Evolutionary conservation across 2,113 vertebrate genomes (phyloP), one percentile per base, ranked within the genome.

Genomic region (Dissostichus mawsoni): DNA sequence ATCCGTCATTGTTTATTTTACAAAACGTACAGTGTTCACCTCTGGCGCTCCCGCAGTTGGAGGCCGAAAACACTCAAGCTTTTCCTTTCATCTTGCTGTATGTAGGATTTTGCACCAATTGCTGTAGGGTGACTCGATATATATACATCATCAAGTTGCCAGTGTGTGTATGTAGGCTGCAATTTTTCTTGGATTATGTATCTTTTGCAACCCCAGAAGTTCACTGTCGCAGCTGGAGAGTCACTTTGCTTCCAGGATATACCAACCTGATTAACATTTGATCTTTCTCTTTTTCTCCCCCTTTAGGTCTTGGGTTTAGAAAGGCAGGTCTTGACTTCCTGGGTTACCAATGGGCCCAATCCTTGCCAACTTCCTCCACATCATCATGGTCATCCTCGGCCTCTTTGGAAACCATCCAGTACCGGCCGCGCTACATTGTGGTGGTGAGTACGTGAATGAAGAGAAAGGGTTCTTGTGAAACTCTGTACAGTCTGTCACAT

Each of bases 311-410:
- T 96, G 81, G 95, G 96, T 11, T 89, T 98, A 69, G 97, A 98
- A 84, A 95, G 96, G 68, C 97, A 98, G 82, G 96, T 97, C 69
- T 98, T 0, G 96, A 98, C 93, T 97, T 98, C 90, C 95, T 98
- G 91, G 96, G 96, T 1, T 97, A 97, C 92, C 97, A 98, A 89
- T 97, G 97, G 97, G 97, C 95, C 0, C 97, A 0, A 97, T 98
- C 87, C 94, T 98, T 0, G 96, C 96, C 93, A 98, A 97, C 93
- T 98, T 98, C 87, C 88, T 97, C 85, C 97, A 97, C 93, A 96
- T 96, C 88, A 93, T 97, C 78, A 79, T 96, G 2, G 96, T 98
- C 47, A 97, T 98, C 90, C 95, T 98, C 1, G 97, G 97, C 75
- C 95, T 97, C 13, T 98, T 98, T 0, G 97, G 97, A 78, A 78